Conservation (phyloP, 2,797 vertebrate genomes). For the Cirrhinus molitorella region DNA sequence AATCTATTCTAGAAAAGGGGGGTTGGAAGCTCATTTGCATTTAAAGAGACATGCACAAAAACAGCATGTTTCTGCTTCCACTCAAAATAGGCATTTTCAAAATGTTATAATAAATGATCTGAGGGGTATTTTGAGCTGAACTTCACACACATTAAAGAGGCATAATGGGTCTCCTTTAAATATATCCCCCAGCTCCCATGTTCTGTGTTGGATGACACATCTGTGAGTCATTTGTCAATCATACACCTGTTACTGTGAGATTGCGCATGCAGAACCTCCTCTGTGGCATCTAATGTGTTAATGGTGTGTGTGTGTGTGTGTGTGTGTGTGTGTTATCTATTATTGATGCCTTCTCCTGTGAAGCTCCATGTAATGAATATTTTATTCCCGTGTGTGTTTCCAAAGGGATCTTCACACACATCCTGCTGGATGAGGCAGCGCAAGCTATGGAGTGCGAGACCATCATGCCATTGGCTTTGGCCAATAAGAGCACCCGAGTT, state of each 20-base stretch:
- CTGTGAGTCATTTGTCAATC: background rate
- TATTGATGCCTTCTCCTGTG: conserved; percentile 48
- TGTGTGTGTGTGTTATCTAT: conserved; percentile 37
- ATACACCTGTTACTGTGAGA: background rate
- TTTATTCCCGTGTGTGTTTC: conserved; percentile 47
- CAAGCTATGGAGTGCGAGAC: conserved; percentile 99
- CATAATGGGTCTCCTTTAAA: too few relatives aligned
- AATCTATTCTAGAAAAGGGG: too few relatives aligned
- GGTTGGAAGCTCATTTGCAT: too few relatives aligned
- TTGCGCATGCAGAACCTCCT: background rate
- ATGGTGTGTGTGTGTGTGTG: conserved; percentile 1
- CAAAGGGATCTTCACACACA: conserved; percentile 94
- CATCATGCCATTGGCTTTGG: conserved; percentile 98
- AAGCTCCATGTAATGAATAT: conserved; percentile 54
- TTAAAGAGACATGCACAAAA: too few relatives aligned
- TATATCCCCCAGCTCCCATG: background rate
- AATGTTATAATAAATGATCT: too few relatives aligned
- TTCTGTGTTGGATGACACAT: background rate
- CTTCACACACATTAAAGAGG: too few relatives aligned
- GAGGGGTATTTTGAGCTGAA: too few relatives aligned
- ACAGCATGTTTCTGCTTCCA: too few relatives aligned
- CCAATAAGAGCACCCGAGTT: conserved; percentile 90
- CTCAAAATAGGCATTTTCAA: too few relatives aligned
- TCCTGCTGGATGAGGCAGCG: conserved; percentile 97
- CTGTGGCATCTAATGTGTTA: conserved; percentile 12